Evolutionary conservation across 2,888 invertebrate species (phyloP), one percentile per base, ranked within the genome.

Genomic region (Gibbula magus): DNA sequence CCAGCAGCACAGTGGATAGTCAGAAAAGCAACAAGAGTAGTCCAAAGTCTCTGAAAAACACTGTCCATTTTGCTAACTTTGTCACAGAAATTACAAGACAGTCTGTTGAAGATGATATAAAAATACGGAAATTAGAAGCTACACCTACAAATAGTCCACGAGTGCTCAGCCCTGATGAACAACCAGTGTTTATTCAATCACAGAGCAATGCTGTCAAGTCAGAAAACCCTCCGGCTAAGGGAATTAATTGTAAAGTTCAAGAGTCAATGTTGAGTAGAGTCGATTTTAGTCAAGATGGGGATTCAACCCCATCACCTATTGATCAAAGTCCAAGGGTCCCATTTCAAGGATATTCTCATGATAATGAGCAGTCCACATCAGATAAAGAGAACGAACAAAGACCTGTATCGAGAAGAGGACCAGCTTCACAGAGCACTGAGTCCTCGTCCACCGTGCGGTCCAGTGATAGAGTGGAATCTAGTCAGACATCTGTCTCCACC

Each of bases 51-150:
- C 78, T 87, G 54, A 89, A 88, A 82, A 89, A 88, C 78, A 88
- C 88, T 70, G 90, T 90, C 7, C 89, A 90, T 77, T 90, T 90
- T 84, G 85, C 89, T 2, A 88, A 89, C 8, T 87, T 88, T 80
- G 87, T 90, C 5, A 89, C 88, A 75, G 89, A 90, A 18, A 89
- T 88, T 79, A 89, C 89, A 70, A 83, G 89, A 85, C 83, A 87
- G 82, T 87, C 88, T 78, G 82, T 88, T 76, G 88, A 90, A 82
- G 88, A 89, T 83, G 86, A 86, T 84, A 86, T 88, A 80, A 85
- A 86, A n/a, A 82, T 85, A 61, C 81, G 86, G 56, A 84, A 86
- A 73, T 70, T 87, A 74, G 85, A 87, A 45, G 83, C 86, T 20
- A 86, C 88, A 45, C 88, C 88, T 1, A 83, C 85, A 54, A 86